Base-by-base conservation (phyloP, 2,113 vertebrate genomes). In the Alectura lathami region DNA sequence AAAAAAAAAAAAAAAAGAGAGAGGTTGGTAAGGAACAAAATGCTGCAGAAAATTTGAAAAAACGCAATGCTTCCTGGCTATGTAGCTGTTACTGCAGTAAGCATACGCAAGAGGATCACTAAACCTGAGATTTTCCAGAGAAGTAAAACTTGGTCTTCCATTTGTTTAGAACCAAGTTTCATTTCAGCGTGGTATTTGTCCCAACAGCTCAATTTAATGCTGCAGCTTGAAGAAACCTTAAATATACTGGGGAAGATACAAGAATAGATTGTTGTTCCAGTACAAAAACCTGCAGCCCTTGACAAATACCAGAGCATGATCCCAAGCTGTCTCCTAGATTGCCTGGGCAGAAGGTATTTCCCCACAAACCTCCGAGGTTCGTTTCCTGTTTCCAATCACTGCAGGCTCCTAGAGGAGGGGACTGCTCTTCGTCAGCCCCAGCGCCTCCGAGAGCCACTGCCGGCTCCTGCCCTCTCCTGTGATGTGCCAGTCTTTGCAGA, bases 331-430 rank as follows among this genome's bases (percentile, higher is more conserved):
- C 83, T 90, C 83, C 11, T 32, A 32, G 83, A 67, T 70, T 43
- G 59, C 59, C 89, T 86, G 73, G 89, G 69, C 51, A 83, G 48
- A 81, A 90, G 29, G 76, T 86, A 96, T 94, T 96, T 96, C 76
- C 83, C 78, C 80, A 32, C 66, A 75, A 91, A 86, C 18, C 64
- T 93, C 79, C 40, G n/a, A 81, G 76, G 43, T 93, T 96, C 81
- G 56, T 88, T 93, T 92, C 91, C 95, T 96, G 94, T 88, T 96
- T 97, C 85, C 91, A 77, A 81, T 95, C 93, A 96, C 53, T 88
- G 51, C 75, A 64, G 88, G 60, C 56, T 95, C 51, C 76, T 56
- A 32, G 72, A 83, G 76, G 36, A 69, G 66, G 77, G 88, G 60
- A n/a, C 94, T 97, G 94, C 81, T 96, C 83, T 97, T 93, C 59